Conservation (phyloP, 2,113 vertebrate genomes). For the Onychorhynchus coronatus region DNA sequence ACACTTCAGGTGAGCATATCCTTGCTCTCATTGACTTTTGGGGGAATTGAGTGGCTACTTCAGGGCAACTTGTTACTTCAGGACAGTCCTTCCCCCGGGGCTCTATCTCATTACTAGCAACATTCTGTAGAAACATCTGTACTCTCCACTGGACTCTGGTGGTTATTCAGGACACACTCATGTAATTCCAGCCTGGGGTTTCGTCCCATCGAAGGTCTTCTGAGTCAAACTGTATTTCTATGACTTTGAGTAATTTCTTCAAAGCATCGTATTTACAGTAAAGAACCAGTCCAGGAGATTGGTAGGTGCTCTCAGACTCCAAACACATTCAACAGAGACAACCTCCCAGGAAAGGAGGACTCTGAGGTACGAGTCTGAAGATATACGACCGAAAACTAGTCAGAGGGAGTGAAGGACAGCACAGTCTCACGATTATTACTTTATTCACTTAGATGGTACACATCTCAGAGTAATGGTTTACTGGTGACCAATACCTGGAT, state of each 20-base stretch:
- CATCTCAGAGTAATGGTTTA: not conserved
- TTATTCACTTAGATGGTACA: not conserved
- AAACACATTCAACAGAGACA: not conserved
- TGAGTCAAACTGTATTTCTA: not conserved
- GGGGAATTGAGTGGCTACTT: not conserved
- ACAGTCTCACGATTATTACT: not conserved
- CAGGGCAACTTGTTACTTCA: not conserved
- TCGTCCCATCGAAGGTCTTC: not conserved
- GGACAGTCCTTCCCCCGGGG: not conserved
- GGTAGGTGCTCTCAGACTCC: not conserved
- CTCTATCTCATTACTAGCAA: not conserved
- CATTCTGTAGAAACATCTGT: not conserved
- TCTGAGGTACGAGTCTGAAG: not conserved
- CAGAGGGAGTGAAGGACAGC: not conserved
- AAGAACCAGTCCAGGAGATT: not conserved
- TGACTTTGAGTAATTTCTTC: not conserved
- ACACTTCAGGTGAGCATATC: conserved; percentile 81
- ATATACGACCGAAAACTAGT: not conserved
- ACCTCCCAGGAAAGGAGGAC: not conserved
- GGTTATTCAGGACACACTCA: not conserved
- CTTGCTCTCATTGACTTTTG: not conserved
- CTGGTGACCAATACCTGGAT: not conserved
- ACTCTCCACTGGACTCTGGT: not conserved
- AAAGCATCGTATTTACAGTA: not conserved
- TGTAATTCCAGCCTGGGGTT: not conserved